phyloP scores from a whole-genome alignment of 2,113 vertebrate genomes.

The Crotophaga sulcirostris region DNA sequence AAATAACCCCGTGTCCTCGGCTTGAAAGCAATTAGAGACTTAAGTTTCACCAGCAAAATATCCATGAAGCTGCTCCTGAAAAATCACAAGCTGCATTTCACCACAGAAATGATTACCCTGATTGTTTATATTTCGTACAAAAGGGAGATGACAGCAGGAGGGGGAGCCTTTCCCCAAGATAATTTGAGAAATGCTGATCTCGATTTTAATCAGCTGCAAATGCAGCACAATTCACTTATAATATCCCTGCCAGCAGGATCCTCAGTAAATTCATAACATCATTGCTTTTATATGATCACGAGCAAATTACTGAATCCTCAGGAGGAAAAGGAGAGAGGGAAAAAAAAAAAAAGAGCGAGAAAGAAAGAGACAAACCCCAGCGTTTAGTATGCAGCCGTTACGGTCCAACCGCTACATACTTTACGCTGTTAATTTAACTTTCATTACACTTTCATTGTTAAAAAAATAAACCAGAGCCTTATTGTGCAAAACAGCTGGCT shows the following conservation, averaged over 20 bases:
- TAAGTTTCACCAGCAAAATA: neutral
- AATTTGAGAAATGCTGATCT: conserved; percentile 72
- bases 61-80: neutral
- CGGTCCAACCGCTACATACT: conserved; percentile 14
- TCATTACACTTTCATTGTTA: conserved; percentile 37
- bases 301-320: conserved; percentile 65
- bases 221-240: conserved; percentile 70
- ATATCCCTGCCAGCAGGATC: conserved; percentile 59
- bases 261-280: conserved; percentile 67
- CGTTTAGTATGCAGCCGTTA: neutral
- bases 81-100: neutral
- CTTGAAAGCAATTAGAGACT: neutral
- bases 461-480: conserved; percentile 56
- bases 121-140: conserved; percentile 48
- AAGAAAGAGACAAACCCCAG: neutral
- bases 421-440: conserved; percentile 55
- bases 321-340: conserved; percentile 31
- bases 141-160: conserved; percentile 52
- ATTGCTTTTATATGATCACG: conserved; percentile 40
- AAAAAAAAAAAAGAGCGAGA: neutral
- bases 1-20: neutral
- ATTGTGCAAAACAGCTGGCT: conserved; percentile 47
- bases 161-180: conserved; percentile 49
- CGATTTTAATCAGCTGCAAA: conserved; percentile 67
- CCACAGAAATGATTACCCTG: conserved; percentile 22